Evolutionary conservation across 2,888 invertebrate species (phyloP).

Genomic region (Sceliomorpha sp.): DNA sequence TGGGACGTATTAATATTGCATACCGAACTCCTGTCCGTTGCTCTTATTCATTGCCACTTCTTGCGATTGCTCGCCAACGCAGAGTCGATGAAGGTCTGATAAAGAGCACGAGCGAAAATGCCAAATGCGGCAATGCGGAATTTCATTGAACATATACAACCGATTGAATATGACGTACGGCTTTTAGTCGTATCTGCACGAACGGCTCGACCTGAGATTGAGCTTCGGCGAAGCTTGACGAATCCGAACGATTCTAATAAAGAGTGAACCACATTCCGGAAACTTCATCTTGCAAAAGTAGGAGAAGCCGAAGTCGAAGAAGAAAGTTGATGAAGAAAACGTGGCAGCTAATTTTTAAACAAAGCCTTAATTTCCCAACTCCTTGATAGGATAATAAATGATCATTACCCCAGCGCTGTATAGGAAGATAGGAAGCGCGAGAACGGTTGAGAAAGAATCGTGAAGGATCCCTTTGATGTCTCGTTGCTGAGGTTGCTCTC

Average conservation of each 20-base stretch:
- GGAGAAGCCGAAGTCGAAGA: slow-evolving; percentile 5
- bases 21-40: slow-evolving; percentile 18
- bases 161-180: slow-evolving; percentile 23
- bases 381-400: slow-evolving; percentile 76
- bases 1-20: slow-evolving; percentile 38
- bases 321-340: slow-evolving; percentile 47
- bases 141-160: slow-evolving; percentile 27
- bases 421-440: slow-evolving; percentile 37
- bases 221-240: slow-evolving; percentile 6
- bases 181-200: slow-evolving; percentile 8
- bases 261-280: slow-evolving; percentile 19
- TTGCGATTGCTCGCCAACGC: slow-evolving; percentile 32
- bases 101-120: slow-evolving; percentile 23
- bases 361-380: slow-evolving; percentile 75
- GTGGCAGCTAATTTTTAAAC: slow-evolving; percentile 77
- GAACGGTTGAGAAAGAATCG: slow-evolving; percentile 50
- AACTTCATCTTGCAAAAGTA: slow-evolving; percentile 19
- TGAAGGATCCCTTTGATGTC: slow-evolving; percentile 75
- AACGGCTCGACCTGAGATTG: slow-evolving; percentile 5
- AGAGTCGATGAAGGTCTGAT: slow-evolving; percentile 9
- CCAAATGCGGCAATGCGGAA: slow-evolving; percentile 19
- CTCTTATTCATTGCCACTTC: slow-evolving; percentile 17
- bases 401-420: slow-evolving; percentile 68
- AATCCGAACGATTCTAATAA: slow-evolving; percentile 22
- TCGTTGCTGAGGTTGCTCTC: slow-evolving; percentile 70